These are phyloP conservation scores for Balanococcus diminutus DNA, from an alignment of 2,888 invertebrate species.

Conservation along the genomic window DNA sequence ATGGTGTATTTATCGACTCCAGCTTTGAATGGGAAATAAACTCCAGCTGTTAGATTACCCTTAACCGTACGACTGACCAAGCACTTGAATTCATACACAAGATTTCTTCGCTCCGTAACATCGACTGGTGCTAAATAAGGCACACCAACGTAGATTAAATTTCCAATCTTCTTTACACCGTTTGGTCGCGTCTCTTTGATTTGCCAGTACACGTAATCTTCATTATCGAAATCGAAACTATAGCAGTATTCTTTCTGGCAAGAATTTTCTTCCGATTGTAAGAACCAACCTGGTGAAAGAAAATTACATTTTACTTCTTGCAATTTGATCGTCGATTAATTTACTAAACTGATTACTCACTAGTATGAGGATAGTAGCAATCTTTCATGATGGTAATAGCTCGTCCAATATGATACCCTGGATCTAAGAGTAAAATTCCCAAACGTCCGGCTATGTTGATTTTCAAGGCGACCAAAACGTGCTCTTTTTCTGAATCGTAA, in stretches of 20 bases:
- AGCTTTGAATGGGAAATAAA: constrained; percentile 77
- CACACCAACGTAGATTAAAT: constrained; percentile 80
- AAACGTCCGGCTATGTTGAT: constrained; percentile 74
- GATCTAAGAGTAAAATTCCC: constrained; percentile 83
- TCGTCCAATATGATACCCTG: constrained; percentile 87
- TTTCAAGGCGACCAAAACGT: constrained; percentile 80
- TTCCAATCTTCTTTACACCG: constrained; percentile 66
- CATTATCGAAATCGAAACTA: constrained; percentile 71
- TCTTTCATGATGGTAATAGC: constrained; percentile 88
- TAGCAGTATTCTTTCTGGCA: constrained; percentile 75
- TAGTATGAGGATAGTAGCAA: constrained; percentile 83
- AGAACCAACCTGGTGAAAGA: constrained; percentile 74
- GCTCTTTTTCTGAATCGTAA: constrained; percentile 80
- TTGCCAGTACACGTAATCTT: constrained; percentile 83
- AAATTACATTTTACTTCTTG: background rate
- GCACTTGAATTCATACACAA: constrained; percentile 83
- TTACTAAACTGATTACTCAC: constrained; percentile 62
- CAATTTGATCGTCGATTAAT: background rate
- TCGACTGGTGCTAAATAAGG: constrained; percentile 81
- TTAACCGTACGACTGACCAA: constrained; percentile 82
- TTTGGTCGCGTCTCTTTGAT: constrained; percentile 75
- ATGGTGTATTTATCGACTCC: constrained; percentile 69
- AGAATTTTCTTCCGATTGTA: constrained; percentile 66
- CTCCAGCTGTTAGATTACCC: constrained; percentile 80
- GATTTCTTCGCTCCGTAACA: constrained; percentile 86